Percentiles rank a stretch among this genome's conserved stretches.
phyloP scores from a whole-genome alignment of 2,113 vertebrate genomes.

The Corapipo altera region DNA sequence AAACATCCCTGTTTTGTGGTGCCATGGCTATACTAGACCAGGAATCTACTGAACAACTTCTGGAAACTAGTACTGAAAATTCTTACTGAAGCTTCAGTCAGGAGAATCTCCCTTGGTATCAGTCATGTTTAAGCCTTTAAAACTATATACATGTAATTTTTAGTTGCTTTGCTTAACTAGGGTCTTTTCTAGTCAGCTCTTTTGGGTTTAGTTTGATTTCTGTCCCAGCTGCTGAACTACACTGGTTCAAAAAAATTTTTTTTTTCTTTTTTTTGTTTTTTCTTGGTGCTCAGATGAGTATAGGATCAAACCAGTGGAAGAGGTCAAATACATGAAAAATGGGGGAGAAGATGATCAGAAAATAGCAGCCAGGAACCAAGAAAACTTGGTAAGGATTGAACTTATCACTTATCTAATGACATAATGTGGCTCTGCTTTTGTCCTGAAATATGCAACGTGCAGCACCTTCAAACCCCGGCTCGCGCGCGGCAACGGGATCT shows the following conservation, averaged over 20 bases:
- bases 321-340: conserved; percentile 88
- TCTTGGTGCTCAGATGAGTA: conserved; percentile 86
- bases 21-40: not conserved
- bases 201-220: conserved; percentile 28
- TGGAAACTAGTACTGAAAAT: not conserved
- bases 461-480: not conserved
- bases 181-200: conserved; percentile 30
- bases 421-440: conserved; percentile 25
- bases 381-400: conserved; percentile 78
- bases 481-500: not conserved
- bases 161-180: conserved; percentile 26
- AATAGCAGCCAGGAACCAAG: conserved; percentile 81
- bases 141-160: not conserved
- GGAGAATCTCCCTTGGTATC: not conserved
- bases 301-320: conserved; percentile 96
- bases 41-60: not conserved
- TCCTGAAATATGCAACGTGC: conserved; percentile 6
- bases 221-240: conserved; percentile 20
- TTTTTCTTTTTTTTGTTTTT: not conserved
- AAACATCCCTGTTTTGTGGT: not conserved
- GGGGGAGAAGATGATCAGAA: conserved; percentile 83
- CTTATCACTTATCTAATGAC: conserved; percentile 56
- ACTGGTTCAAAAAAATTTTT: conserved; percentile 31
- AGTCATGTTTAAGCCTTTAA: not conserved
- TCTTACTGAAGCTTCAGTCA: not conserved